phyloP scores from a whole-genome alignment of 2,888 invertebrate genomes.

The Leucophora obtusa region DNA sequence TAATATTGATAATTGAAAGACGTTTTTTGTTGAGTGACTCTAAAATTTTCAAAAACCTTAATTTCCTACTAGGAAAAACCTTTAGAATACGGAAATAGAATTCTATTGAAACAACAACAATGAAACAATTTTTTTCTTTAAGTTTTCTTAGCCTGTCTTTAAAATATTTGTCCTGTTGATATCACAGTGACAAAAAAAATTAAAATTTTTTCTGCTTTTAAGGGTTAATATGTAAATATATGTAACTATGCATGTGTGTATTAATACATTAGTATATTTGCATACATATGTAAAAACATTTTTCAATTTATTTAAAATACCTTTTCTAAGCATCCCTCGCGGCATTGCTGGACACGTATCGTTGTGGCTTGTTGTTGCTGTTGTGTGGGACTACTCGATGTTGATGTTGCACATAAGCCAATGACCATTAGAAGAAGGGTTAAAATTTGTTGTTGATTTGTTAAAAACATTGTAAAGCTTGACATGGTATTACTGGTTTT shows the following conservation, averaged over 20 bases:
- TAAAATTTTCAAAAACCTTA: too few relatives aligned
- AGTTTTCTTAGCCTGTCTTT: too few relatives aligned
- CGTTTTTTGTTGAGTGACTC: too few relatives aligned
- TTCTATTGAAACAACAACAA: too few relatives aligned
- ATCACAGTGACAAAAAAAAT: too few relatives aligned
- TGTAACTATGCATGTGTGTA: neutral
- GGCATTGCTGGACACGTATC: conserved; percentile 71
- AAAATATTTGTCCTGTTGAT: too few relatives aligned
- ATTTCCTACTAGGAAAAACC: too few relatives aligned
- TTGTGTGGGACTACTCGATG: conserved; percentile 64
- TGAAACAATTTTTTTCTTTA: too few relatives aligned
- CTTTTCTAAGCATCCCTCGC: conserved; percentile 73
- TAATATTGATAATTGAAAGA: too few relatives aligned
- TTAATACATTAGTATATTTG: conserved; percentile 11
- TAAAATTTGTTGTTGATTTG: conserved; percentile 61
- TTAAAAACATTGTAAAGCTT: conserved; percentile 54
- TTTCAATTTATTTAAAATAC: conserved; percentile 66
- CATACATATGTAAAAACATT: conserved; percentile 38
- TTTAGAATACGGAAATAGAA: too few relatives aligned
- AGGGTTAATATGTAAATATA: conserved; percentile 2
- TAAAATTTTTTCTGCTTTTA: too few relatives aligned
- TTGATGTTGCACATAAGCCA: conserved; percentile 62
- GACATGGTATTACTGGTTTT: conserved; percentile 51
- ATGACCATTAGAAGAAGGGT: conserved; percentile 63
- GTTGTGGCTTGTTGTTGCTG: conserved; percentile 59